Percentiles rank a stretch among this genome's conserved stretches.
Evolutionary conservation across 2,113 vertebrate species (phyloP).

Genomic region (Peucedramus taeniatus): DNA sequence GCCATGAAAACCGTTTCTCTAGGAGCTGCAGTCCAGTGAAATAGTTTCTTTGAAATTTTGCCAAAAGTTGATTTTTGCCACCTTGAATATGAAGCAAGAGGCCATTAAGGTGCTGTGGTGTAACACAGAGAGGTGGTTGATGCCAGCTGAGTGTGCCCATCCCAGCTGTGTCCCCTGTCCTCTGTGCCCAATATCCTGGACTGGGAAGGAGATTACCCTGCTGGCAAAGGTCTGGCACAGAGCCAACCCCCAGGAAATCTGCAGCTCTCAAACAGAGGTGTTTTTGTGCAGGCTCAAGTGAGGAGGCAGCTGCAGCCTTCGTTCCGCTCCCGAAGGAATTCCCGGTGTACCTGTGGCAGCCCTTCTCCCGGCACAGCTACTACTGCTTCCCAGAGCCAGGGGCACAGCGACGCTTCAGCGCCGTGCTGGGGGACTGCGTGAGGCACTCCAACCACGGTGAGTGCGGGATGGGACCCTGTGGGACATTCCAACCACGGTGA

Average conservation of each 20-base stretch:
- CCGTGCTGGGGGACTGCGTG: constrained; percentile 78
- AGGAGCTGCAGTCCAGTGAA: not conserved
- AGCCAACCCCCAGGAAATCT: not conserved
- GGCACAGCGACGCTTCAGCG: constrained; percentile 73
- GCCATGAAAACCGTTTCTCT: not conserved
- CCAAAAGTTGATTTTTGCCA: not conserved
- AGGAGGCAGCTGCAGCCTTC: constrained; percentile 74
- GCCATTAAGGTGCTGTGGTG: not conserved
- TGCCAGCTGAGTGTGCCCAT: not conserved
- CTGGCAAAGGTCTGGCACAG: not conserved
- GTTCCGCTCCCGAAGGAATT: constrained; percentile 78
- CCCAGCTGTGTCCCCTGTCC: not conserved
- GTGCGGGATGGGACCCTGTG: not conserved
- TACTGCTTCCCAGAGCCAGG: constrained; percentile 79
- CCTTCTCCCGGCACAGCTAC: constrained; percentile 82
- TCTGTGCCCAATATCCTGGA: fast-evolving
- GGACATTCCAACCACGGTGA: not conserved
- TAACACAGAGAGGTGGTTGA: not conserved
- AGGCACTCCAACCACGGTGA: not conserved
- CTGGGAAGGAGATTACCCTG: not conserved
- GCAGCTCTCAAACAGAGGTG: not conserved
- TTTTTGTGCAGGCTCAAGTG: constrained; percentile 22
- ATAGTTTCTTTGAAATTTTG: not conserved
- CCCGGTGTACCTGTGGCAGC: constrained; percentile 87
- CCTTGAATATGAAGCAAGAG: not conserved